A percentile compares a stretch with the other conserved stretches of the same genome.
phyloP scores from a whole-genome alignment of 2,888 invertebrate species.

The Malachius bipustulatus region DNA sequence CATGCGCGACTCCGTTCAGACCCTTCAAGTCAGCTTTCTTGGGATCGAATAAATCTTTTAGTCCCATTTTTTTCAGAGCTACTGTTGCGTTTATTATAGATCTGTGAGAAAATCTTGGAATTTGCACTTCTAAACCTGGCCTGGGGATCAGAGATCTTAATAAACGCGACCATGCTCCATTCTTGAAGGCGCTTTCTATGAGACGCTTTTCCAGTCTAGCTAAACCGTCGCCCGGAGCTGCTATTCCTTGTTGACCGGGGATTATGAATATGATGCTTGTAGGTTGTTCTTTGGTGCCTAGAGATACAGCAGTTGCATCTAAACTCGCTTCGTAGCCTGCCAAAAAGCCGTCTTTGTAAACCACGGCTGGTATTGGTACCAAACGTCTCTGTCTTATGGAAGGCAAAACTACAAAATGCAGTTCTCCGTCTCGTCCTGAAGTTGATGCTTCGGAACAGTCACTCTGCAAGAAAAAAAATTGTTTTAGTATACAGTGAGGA shows the following conservation, averaged over 20 bases:
- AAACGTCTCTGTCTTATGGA: constrained; percentile 66
- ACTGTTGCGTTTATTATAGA: constrained; percentile 72
- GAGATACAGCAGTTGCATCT: constrained; percentile 71
- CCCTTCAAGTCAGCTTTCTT: constrained; percentile 72
- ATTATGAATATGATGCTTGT: constrained; percentile 71
- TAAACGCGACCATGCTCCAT: constrained; percentile 61
- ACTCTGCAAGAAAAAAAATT: constrained; percentile 60
- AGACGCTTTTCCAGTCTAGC: constrained; percentile 61
- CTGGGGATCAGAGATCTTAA: constrained; percentile 63
- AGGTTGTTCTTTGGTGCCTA: constrained; percentile 57
- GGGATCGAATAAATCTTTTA: constrained; percentile 65
- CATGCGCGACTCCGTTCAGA: constrained; percentile 66
- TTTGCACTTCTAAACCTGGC: constrained; percentile 66
- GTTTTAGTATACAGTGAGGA: no score
- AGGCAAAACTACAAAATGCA: constrained; percentile 75
- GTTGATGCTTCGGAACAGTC: constrained; percentile 65
- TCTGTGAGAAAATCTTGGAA: constrained; percentile 73
- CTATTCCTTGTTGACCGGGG: constrained; percentile 75
- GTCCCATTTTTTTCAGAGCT: constrained; percentile 67
- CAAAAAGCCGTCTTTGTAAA: constrained; percentile 62
- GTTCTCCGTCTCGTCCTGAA: constrained; percentile 69
- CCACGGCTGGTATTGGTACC: constrained; percentile 73
- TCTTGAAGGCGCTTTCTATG: constrained; percentile 51
- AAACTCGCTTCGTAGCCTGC: constrained; percentile 77
- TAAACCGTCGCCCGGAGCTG: constrained; percentile 67